These are phyloP conservation scores for Charina bottae DNA, from an alignment of 2,113 vertebrate species.

Conservation along the genomic window DNA sequence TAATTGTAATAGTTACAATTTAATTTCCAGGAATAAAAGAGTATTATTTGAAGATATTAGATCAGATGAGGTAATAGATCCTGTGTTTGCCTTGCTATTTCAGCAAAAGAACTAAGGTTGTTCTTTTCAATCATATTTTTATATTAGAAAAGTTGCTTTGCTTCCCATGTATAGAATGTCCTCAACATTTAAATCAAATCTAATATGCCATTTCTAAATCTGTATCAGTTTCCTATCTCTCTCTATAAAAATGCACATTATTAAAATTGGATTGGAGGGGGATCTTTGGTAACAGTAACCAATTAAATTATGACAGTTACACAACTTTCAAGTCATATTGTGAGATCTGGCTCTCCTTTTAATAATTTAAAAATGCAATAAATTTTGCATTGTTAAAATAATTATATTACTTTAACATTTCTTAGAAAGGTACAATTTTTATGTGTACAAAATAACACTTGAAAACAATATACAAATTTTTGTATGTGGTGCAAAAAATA, in stretches of 20 bases:
- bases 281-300: neutral
- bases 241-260: neutral
- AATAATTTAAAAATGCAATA: neutral
- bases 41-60: neutral
- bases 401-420: neutral
- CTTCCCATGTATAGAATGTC: neutral
- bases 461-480: neutral
- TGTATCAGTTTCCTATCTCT: neutral
- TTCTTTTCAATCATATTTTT: constrained; percentile 1
- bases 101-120: neutral
- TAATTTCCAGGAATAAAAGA: neutral
- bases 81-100: neutral
- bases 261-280: neutral
- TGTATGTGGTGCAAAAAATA: neutral
- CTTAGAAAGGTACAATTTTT: neutral
- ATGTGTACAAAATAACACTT: neutral
- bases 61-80: neutral
- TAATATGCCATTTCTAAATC: neutral
- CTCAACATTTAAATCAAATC: neutral
- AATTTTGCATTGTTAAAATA: neutral
- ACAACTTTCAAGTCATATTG: neutral
- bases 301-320: neutral
- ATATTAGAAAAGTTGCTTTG: neutral
- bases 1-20: constrained; percentile 1
- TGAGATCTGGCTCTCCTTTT: neutral